Percentiles rank a stretch among this genome's conserved stretches.
Conservation (phyloP, 2,888 invertebrate genomes). For the Tetragnatha montana region DNA sequence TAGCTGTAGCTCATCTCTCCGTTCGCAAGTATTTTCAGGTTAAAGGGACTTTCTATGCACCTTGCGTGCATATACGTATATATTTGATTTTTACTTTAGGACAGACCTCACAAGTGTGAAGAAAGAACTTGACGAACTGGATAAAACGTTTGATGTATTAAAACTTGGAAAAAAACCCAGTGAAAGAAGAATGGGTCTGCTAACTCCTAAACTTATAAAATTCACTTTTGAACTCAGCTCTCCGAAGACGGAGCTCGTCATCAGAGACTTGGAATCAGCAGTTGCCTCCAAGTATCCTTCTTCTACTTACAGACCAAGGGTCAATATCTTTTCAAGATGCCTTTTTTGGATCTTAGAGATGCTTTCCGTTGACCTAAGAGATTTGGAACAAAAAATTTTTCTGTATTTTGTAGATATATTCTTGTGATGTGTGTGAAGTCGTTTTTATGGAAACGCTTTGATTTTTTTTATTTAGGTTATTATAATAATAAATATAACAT, state of each 20-base stretch:
- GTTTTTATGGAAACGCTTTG: too few species aligned
- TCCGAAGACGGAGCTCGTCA: background rate
- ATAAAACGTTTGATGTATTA: background rate
- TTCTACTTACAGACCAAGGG: conserved; percentile 7
- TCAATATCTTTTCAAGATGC: background rate
- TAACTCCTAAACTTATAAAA: background rate
- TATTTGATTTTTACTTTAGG: too few species aligned
- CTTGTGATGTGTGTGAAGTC: background rate
- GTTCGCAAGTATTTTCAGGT: too few species aligned
- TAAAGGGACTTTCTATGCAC: too few species aligned
- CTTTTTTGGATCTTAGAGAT: background rate
- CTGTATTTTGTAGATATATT: background rate
- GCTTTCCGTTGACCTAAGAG: background rate
- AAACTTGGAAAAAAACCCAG: background rate
- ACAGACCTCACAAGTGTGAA: too few species aligned
- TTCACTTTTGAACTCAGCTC: background rate
- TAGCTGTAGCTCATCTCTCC: too few species aligned
- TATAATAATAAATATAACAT: too few species aligned
- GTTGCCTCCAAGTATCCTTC: conserved; percentile 7
- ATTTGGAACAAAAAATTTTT: background rate
- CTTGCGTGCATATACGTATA: too few species aligned
- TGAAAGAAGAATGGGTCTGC: background rate
- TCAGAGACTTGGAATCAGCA: conserved; percentile 15
- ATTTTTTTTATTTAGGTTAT: too few species aligned
- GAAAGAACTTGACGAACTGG: background rate